phyloP scores from a whole-genome alignment of 2,888 invertebrate species.

The Perdita meconis region DNA sequence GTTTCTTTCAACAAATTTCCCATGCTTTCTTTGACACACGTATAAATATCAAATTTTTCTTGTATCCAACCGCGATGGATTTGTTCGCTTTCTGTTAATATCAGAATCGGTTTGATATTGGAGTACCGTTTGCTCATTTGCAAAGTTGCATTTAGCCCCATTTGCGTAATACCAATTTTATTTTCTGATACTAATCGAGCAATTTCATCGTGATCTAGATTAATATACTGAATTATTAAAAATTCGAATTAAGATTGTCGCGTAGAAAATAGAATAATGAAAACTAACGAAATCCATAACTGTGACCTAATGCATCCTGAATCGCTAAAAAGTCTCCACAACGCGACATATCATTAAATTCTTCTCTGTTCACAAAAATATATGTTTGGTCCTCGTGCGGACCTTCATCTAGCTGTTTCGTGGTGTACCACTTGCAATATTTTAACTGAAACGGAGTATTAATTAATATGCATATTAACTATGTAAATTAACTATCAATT shows the following conservation, averaged over 20 bases:
- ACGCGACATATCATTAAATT: slow-evolving; percentile 81
- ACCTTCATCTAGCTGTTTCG: slow-evolving; percentile 73
- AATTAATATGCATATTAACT: not conserved
- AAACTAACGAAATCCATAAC: slow-evolving; percentile 83
- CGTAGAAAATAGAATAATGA: slow-evolving; percentile 16
- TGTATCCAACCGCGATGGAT: slow-evolving; percentile 78
- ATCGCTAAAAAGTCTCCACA: slow-evolving; percentile 83
- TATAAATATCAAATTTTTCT: slow-evolving; percentile 76
- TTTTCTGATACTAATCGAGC: slow-evolving; percentile 72
- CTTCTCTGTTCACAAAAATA: slow-evolving; percentile 78
- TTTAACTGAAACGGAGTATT: slow-evolving; percentile 68
- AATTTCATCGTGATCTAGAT: slow-evolving; percentile 80
- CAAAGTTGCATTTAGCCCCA: slow-evolving; percentile 81
- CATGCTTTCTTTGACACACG: slow-evolving; percentile 72
- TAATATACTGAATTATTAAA: slow-evolving; percentile 9
- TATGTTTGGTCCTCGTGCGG: slow-evolving; percentile 78
- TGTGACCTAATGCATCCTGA: slow-evolving; percentile 82
- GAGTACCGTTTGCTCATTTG: slow-evolving; percentile 80
- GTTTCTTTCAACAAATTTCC: slow-evolving; percentile 72
- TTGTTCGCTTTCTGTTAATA: slow-evolving; percentile 79
- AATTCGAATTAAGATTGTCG: not conserved
- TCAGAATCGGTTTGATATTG: slow-evolving; percentile 80
- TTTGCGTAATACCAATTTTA: slow-evolving; percentile 81
- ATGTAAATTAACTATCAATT: not conserved
- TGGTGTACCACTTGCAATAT: slow-evolving; percentile 82